Base-by-base conservation (phyloP, 2,797 vertebrate species). In the Enteromius thamalakanensis region DNA sequence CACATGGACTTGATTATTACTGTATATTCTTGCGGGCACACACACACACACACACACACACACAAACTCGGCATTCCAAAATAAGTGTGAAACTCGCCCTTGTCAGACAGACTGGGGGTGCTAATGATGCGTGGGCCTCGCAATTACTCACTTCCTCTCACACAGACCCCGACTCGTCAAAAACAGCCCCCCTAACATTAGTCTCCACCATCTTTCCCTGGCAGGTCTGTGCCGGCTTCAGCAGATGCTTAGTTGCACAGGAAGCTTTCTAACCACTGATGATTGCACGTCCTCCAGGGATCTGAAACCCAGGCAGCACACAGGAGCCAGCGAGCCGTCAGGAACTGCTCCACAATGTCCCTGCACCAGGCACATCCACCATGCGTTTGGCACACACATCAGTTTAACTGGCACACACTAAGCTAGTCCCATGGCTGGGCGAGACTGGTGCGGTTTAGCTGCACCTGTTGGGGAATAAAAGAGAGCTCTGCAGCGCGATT, bases 121-220 rank as follows among this genome's bases (percentile, higher is more conserved):
- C 82, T 87, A 87, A 87, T 89, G 88, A 89, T 82, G 86, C 86
- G 79, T 87, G 53, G 81, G 81, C 75, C 81, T 85, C 65, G 62
- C 76, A 89, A 89, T 86, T 84, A 87, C 88, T 69, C 77, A 55
- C 82, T 85, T 87, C 81, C 86, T 85, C 65, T 76, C 70, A 84
- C 64, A 86, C 32, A 84, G 53, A 74, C 84, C 64, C 79, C 37
- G 62, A 37, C 75, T 53, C 80, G 75, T 34, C 69, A 71, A 67
- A 84, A 84, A 45, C 62, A 47, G 70, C 65, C 32, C 26, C 62
- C 21, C 58, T 78, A 45, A 69, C 40, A 83, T 71, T 70, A 45
- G 29, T 80, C 64, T 60, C 49, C 26, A 40, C 40, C 15, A 55
- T 84, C 42, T 53, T 84, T 74, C 29, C 60, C 70, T 68, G 62